phyloP scores from a whole-genome alignment of 2,888 invertebrate genomes.

The Oscheius myriophilus region DNA sequence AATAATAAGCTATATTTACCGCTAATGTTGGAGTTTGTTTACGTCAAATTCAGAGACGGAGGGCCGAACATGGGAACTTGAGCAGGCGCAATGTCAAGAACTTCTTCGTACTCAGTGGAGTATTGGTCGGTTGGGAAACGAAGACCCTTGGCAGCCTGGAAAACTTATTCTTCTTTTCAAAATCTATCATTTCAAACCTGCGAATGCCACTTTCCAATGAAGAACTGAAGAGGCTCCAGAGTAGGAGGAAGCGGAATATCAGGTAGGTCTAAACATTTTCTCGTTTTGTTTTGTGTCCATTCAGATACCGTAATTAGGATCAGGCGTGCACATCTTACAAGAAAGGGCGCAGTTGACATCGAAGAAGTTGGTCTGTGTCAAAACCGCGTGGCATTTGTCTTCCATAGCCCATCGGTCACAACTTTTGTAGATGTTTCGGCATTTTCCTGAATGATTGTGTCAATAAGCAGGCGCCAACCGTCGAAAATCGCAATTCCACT shows the following conservation, averaged over 20 bases:
- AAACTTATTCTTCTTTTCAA: background rate
- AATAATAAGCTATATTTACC: conserved; percentile 13
- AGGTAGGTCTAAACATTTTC: conserved; percentile 49
- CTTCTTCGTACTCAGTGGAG: conserved; percentile 64
- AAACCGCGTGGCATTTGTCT: conserved; percentile 67
- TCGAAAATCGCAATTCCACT: too few relatives aligned
- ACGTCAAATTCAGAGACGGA: conserved; percentile 70
- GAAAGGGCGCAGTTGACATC: conserved; percentile 70
- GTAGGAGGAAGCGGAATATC: conserved; percentile 69
- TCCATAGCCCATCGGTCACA: conserved; percentile 70
- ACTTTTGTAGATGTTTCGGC: conserved; percentile 70
- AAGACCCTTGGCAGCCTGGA: conserved; percentile 58
- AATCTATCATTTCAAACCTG: too few relatives aligned
- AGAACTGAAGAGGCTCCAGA: conserved; percentile 70
- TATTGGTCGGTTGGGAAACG: conserved; percentile 69
- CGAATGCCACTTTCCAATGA: conserved; percentile 70
- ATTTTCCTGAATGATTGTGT: conserved; percentile 60
- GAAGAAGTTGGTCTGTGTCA: conserved; percentile 69
- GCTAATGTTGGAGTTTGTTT: conserved; percentile 7
- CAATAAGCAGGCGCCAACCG: too few relatives aligned
- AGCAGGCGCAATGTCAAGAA: conserved; percentile 66
- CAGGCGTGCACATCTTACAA: conserved; percentile 68
- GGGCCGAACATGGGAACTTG: conserved; percentile 71
- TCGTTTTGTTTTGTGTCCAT: too few relatives aligned
- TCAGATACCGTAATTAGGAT: conserved; percentile 61